These are phyloP conservation scores for Xerus rutilus DNA, from an alignment of 2,797 vertebrate species.

Conservation along the genomic window DNA sequence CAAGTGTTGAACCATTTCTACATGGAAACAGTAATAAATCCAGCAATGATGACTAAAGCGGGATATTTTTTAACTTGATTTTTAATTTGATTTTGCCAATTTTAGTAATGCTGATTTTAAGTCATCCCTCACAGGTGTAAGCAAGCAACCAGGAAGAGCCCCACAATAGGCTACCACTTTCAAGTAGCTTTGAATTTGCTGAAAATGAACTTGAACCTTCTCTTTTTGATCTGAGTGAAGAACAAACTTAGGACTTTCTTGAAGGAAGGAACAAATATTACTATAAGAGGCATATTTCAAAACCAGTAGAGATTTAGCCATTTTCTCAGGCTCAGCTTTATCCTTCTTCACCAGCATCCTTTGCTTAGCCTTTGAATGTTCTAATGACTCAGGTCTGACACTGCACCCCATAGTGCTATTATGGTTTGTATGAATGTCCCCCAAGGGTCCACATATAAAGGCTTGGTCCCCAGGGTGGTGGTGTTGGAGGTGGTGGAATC, in stretches of 20 bases:
- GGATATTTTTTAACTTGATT: constrained; percentile 94
- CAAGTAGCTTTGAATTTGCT: constrained; percentile 96
- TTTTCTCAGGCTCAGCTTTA: constrained; percentile 91
- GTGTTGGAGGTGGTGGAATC: background rate
- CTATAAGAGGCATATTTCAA: constrained; percentile 96
- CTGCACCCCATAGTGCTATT: constrained; percentile 85
- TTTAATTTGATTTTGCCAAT: constrained; percentile 93
- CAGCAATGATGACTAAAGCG: constrained; percentile 94
- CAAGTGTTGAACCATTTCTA: constrained; percentile 96
- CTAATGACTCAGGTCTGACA: constrained; percentile 90
- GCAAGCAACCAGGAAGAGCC: constrained; percentile 91
- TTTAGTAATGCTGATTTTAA: constrained; percentile 91
- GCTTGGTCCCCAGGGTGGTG: background rate
- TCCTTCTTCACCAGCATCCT: constrained; percentile 95
- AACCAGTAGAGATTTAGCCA: constrained; percentile 92
- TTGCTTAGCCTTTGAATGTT: constrained; percentile 92
- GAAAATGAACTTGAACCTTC: constrained; percentile 96
- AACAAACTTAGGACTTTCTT: constrained; percentile 97
- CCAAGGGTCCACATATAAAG: background rate
- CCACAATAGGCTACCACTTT: constrained; percentile 94
- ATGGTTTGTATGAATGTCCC: background rate
- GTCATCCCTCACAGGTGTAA: constrained; percentile 93
- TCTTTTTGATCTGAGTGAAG: constrained; percentile 93
- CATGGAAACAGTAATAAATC: constrained; percentile 96
- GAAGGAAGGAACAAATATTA: constrained; percentile 98